Evolutionary conservation across 2,113 vertebrate genomes (phyloP), one percentile per base, ranked within the genome.

Genomic region (Hepsetus odoe): DNA sequence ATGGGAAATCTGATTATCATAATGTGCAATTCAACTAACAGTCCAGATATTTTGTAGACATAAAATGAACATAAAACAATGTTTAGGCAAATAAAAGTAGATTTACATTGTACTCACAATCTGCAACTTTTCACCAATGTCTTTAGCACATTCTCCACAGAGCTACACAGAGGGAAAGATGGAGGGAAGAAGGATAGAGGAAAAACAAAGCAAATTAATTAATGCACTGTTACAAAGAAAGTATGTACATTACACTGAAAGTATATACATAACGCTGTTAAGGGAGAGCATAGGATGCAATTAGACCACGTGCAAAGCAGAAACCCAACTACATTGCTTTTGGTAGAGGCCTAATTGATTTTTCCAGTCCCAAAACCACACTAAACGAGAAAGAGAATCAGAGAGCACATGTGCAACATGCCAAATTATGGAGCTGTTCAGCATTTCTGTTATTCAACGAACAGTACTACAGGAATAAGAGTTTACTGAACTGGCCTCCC

Each of bases 41-140:
- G 49, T 20, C 67, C 55, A 62, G 40, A 65, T 66, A 76, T 83
- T 74, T n/a, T 13, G 13, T 42, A 59, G 59, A 38, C 56, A 56
- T 62, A 30, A 68, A 59, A 64, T 49, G 67, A 69, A 59, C 66
- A 69, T 22, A 28, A 69, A 42, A 46, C 4, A 4, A 46, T 12
- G 28, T 30, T 61, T 14, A 76, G 5, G 1, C 22, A 46, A 28
- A 22, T 30, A 56, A 64, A 1, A 62, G 79, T 49, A 75, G 80
- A 55, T 32, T 42, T 44, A 24, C 6, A 12, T 18, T 69, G 26
- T 76, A 97, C 97, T 97, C 93, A 99, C 97, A 94, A 94, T 87
- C 97, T 92, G 92, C 96, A 98, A 92, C 93, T 97, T 91, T 97
- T 98, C 90, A 99, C 95, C 18, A 99, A 91, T 62, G 95, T 96